A percentile compares a stretch with the other conserved stretches of the same genome.
Conservation (phyloP, 2,113 vertebrate genomes). For the Actinemys pallida region DNA sequence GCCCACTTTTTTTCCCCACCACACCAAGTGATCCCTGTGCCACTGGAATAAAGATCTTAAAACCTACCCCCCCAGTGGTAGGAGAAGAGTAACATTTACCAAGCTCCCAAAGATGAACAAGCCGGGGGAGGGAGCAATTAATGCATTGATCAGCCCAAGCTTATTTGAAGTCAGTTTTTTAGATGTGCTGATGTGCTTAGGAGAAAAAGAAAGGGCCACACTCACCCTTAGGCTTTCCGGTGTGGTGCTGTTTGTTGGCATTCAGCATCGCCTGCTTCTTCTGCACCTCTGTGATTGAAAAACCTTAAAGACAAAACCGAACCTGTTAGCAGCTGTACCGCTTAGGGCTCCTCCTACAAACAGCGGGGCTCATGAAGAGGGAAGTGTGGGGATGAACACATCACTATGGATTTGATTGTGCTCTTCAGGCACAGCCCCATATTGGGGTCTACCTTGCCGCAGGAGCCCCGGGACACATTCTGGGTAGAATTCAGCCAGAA, state of each 20-base stretch:
- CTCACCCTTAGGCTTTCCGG: conserved; percentile 93
- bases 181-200: neutral
- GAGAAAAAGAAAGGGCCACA: neutral
- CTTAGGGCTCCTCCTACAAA: neutral
- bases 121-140: neutral
- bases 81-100: neutral
- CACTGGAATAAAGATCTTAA: no score
- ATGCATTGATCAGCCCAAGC: neutral
- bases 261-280: conserved; percentile 97
- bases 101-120: neutral
- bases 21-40: neutral
- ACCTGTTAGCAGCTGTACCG: neutral
- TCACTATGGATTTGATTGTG: neutral
- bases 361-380: no score
- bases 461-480: neutral
- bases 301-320: conserved; percentile 79
- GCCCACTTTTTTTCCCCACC: neutral
- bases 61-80: neutral
- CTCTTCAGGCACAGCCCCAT: neutral
- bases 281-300: conserved; percentile 93
- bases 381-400: fast-evolving
- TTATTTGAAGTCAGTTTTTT: neutral
- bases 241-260: conserved; percentile 88
- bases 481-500: neutral
- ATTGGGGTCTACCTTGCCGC: neutral